Percentiles rank a stretch among this genome's conserved stretches.
These are phyloP conservation scores for Chanos chanos DNA, from an alignment of 2,797 vertebrate species.

Conservation along the genomic window DNA sequence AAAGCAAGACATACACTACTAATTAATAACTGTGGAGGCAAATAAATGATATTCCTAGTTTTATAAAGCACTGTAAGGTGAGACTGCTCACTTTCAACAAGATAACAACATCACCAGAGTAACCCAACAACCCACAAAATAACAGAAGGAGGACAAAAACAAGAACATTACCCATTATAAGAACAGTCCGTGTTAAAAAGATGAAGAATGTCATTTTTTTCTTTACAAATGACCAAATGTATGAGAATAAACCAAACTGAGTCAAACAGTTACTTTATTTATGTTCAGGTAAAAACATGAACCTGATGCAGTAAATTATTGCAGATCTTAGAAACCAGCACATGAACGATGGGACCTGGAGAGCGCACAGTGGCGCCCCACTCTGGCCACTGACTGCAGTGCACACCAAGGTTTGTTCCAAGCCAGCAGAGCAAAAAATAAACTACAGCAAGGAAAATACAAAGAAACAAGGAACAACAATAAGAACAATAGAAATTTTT, in stretches of 20 bases:
- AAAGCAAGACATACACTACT: too few species aligned
- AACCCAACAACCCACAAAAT: too few species aligned
- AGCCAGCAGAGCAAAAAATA: conserved; percentile 76
- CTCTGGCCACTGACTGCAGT: conserved; percentile 86
- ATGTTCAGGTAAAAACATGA: conserved; percentile 99
- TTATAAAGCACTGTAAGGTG: too few species aligned
- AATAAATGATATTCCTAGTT: too few species aligned
- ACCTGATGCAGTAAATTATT: conserved; percentile 99
- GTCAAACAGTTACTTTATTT: conserved; percentile 99
- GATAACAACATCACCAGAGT: not conserved
- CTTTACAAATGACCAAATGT: conserved; percentile 47
- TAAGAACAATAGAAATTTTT: conserved; percentile 60
- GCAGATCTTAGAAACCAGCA: conserved; percentile 99
- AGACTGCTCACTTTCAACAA: not conserved
- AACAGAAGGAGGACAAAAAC: not conserved
- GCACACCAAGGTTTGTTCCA: conserved; percentile 86
- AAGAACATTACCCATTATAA: not conserved
- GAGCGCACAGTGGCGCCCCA: conserved; percentile 85
- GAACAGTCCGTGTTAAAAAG: not conserved
- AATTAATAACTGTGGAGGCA: too few species aligned
- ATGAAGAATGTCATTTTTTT: conserved; percentile 3
- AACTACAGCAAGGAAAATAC: conserved; percentile 45
- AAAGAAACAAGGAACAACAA: conserved; percentile 65
- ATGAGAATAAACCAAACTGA: conserved; percentile 70
- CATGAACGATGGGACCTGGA: conserved; percentile 91